phyloP scores from a whole-genome alignment of 2,113 vertebrate genomes.

The Cebidichthys violaceus region DNA sequence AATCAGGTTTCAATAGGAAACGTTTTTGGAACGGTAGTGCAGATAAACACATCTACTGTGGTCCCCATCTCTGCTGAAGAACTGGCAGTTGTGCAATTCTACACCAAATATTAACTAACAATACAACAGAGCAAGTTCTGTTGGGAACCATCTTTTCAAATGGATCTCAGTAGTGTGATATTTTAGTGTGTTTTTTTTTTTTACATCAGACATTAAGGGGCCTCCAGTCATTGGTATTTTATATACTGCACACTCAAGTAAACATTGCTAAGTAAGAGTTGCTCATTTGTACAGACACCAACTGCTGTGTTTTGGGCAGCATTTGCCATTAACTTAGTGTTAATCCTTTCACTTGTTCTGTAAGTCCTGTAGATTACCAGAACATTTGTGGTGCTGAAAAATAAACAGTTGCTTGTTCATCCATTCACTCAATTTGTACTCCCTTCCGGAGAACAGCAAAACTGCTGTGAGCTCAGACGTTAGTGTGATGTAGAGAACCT shows the following conservation, averaged over 20 bases:
- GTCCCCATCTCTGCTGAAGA: not conserved
- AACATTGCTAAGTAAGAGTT: not conserved
- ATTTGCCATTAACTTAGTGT: slow-evolving; percentile 14
- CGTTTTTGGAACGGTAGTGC: not conserved
- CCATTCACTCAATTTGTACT: slow-evolving; percentile 48
- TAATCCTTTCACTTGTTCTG: slow-evolving; percentile 55
- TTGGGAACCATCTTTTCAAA: slow-evolving; percentile 17
- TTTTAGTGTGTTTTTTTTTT: not conserved
- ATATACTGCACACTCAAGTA: slow-evolving; percentile 2
- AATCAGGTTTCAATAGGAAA: not conserved
- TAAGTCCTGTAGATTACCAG: slow-evolving; percentile 46
- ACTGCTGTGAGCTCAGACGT: slow-evolving; percentile 27
- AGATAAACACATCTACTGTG: not conserved
- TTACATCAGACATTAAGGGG: not conserved
- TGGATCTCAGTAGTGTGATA: slow-evolving; percentile 5
- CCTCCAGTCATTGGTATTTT: not conserved
- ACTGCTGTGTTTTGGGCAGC: slow-evolving; percentile 9
- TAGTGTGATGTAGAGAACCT: slow-evolving; percentile 57
- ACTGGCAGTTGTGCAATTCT: not conserved
- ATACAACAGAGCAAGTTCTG: not conserved
- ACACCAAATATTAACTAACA: not conserved
- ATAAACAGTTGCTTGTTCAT: slow-evolving; percentile 57
- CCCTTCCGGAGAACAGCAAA: slow-evolving; percentile 43
- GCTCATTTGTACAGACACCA: slow-evolving; percentile 7
- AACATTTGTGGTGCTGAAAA: slow-evolving; percentile 45